Conservation (phyloP, 2,113 vertebrate genomes). For the Egretta garzetta region DNA sequence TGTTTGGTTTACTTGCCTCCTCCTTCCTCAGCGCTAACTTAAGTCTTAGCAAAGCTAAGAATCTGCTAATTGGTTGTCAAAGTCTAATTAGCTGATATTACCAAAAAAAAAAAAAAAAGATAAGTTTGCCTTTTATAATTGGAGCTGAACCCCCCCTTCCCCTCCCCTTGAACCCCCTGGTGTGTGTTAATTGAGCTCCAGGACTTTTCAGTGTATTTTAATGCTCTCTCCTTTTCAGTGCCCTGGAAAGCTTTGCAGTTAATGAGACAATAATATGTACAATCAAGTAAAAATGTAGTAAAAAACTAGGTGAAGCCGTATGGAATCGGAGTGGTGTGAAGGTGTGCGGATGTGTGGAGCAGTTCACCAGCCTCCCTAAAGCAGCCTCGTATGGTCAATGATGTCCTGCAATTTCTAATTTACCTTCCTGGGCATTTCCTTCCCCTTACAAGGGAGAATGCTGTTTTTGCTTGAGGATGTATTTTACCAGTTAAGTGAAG, state of each 20-base stretch:
- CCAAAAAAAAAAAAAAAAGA: neutral
- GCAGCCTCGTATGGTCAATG: neutral
- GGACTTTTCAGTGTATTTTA: slow-evolving; percentile 54
- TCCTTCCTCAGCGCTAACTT: slow-evolving; percentile 24
- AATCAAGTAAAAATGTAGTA: slow-evolving; percentile 43
- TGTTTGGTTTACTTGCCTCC: slow-evolving; percentile 43
- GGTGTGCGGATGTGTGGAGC: neutral
- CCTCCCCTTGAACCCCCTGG: slow-evolving; percentile 22
- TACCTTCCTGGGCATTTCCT: neutral
- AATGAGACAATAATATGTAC: slow-evolving; percentile 66
- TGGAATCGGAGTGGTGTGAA: neutral
- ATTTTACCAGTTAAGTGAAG: neutral
- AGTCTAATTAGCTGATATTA: slow-evolving; percentile 69
- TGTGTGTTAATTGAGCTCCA: slow-evolving; percentile 64
- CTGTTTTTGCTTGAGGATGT: neutral
- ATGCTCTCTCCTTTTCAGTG: slow-evolving; percentile 47
- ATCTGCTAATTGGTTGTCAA: slow-evolving; percentile 67
- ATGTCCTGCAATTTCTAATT: neutral
- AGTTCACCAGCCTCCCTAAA: neutral
- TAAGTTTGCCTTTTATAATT: slow-evolving; percentile 65
- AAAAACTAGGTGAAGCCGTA: neutral
- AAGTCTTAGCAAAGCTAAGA: slow-evolving; percentile 58
- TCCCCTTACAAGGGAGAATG: neutral
- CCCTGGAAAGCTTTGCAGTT: slow-evolving; percentile 51
- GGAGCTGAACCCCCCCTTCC: neutral